These are phyloP conservation scores for Oryctolagus cuniculus DNA, from an alignment of 2,113 vertebrate species.

Conservation along the genomic window mOryCun1.1 NC_091448.1:7186001-7186500, in stretches of 20 bases:
- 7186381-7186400: rapidly evolving
- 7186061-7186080: too few relatives aligned
- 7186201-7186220: too few relatives aligned
- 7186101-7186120: too few relatives aligned
- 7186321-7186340: rapidly evolving
- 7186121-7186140: too few relatives aligned
- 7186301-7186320: rapidly evolving
- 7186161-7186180: too few relatives aligned
- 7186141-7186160: too few relatives aligned
- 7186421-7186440: neutral
- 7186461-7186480: rapidly evolving
- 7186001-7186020: too few relatives aligned
- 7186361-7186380: neutral
- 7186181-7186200: too few relatives aligned
- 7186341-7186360: neutral
- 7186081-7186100: too few relatives aligned
- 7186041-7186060: too few relatives aligned
- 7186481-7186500: rapidly evolving
- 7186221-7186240: rapidly evolving
- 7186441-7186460: rapidly evolving
- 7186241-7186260: neutral
- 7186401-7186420: neutral
- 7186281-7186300: too few relatives aligned
- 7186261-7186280: neutral
- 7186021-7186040: too few relatives aligned